Evolutionary conservation across 2,888 invertebrate species (phyloP).

Genomic region (Tenthredo mesomela): DNA sequence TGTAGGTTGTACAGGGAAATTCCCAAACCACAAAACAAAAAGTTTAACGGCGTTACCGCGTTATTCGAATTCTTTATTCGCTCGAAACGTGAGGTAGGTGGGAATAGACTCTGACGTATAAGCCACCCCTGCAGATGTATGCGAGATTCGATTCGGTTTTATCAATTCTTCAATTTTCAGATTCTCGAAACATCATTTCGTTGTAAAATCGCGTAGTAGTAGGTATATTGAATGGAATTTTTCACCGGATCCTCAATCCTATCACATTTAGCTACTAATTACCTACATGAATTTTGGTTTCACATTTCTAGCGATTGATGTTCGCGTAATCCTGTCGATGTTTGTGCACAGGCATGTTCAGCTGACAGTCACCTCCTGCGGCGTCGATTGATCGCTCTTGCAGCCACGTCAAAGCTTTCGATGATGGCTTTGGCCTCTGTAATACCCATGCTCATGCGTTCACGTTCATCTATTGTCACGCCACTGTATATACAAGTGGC

Average conservation of each 20-base stretch:
- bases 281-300: neutral
- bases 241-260: neutral
- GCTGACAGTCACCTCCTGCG: neutral
- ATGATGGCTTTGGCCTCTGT: constrained; percentile 37
- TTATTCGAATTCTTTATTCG: constrained; percentile 60
- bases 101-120: constrained; percentile 24
- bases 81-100: constrained; percentile 3
- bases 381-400: constrained; percentile 29
- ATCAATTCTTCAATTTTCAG: neutral
- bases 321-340: neutral
- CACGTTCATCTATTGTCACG: constrained; percentile 63
- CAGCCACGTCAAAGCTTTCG: constrained; percentile 25
- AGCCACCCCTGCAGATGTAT: neutral
- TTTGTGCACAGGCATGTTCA: neutral
- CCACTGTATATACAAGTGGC: constrained; percentile 66
- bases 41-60: constrained; percentile 66
- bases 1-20: constrained; percentile 53
- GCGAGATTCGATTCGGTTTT: neutral
- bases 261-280: neutral
- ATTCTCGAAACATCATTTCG: neutral
- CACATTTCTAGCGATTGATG: neutral
- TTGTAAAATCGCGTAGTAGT: neutral
- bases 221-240: neutral
- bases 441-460: neutral
- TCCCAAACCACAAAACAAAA: constrained; percentile 57